phyloP scores from a whole-genome alignment of 2,888 invertebrate genomes.

The Drosophila longiperda region DNA sequence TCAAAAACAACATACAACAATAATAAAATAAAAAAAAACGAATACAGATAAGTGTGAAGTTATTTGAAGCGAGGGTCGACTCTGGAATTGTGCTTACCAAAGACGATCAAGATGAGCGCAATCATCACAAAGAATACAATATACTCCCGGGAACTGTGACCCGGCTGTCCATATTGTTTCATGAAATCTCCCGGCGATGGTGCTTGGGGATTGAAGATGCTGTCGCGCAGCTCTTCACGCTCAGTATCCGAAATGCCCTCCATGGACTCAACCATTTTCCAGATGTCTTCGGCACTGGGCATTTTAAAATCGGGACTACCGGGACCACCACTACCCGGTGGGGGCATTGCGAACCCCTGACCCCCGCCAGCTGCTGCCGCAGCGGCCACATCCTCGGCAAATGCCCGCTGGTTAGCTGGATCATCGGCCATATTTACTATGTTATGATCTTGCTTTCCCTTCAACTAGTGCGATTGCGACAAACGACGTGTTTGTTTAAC shows the following conservation, averaged over 20 bases:
- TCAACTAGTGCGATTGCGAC: constrained; percentile 5
- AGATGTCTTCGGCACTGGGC: constrained; percentile 87
- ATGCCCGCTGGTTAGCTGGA: constrained; percentile 78
- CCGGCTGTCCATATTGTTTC: constrained; percentile 58
- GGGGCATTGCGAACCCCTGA: constrained; percentile 57
- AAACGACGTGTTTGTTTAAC: constrained; percentile 32
- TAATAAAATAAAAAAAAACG: background rate
- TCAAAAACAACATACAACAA: constrained; percentile 1
- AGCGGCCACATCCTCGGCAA: constrained; percentile 81
- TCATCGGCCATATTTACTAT: constrained; percentile 74
- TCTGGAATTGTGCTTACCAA: constrained; percentile 81
- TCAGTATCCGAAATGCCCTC: constrained; percentile 87
- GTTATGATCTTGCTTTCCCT: constrained; percentile 6
- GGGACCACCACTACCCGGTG: constrained; percentile 53
- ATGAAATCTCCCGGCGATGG: constrained; percentile 81
- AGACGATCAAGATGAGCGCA: constrained; percentile 82
- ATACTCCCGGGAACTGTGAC: constrained; percentile 79
- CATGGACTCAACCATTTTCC: constrained; percentile 87
- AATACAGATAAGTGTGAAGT: constrained; percentile 16
- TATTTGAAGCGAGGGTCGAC: constrained; percentile 31
- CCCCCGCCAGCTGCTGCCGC: constrained; percentile 74
- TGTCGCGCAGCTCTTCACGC: constrained; percentile 86
- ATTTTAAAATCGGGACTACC: constrained; percentile 83
- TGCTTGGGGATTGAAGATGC: constrained; percentile 85
- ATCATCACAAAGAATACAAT: constrained; percentile 83